Percentiles rank a stretch among this genome's conserved stretches.
Conservation (phyloP, 2,888 invertebrate genomes). For the Nephrotoma appendiculata region DNA sequence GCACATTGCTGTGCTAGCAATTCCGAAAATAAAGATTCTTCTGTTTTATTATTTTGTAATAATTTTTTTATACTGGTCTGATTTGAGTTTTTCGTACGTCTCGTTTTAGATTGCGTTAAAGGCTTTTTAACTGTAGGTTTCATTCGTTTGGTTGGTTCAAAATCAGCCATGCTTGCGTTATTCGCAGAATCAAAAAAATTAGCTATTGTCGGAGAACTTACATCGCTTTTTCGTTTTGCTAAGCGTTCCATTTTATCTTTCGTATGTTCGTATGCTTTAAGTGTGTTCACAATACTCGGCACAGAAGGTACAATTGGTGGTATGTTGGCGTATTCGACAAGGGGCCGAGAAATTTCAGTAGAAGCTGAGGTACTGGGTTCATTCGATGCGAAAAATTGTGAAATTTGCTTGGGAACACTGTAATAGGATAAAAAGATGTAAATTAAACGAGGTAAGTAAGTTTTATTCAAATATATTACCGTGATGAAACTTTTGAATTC, state of each 20-base stretch:
- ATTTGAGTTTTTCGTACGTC: not conserved
- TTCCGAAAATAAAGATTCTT: conserved; percentile 24
- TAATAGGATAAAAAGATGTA: not conserved
- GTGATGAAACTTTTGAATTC: not conserved
- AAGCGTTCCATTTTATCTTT: not conserved
- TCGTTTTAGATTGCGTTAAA: not conserved
- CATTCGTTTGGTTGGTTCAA: conserved; percentile 2
- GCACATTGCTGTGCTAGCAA: conserved; percentile 27
- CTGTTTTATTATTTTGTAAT: conserved; percentile 17
- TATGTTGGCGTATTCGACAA: not conserved
- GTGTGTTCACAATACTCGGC: not conserved
- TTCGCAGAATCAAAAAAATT: not conserved
- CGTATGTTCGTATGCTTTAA: not conserved
- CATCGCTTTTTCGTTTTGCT: not conserved
- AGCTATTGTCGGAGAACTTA: not conserved
- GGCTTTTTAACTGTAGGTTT: not conserved
- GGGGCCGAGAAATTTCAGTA: not conserved
- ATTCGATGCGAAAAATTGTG: not conserved
- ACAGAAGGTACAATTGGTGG: not conserved
- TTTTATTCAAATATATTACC: not conserved
- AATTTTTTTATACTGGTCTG: not conserved
- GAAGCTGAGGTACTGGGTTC: not conserved
- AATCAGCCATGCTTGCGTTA: conserved; percentile 1
- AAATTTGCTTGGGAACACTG: not conserved
- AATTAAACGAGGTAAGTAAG: not conserved